A percentile compares a stretch with the other conserved stretches of the same genome.
These are phyloP conservation scores for Cygnus buccinator DNA, from an alignment of 2,113 vertebrate species.

Conservation along the genomic window DNA sequence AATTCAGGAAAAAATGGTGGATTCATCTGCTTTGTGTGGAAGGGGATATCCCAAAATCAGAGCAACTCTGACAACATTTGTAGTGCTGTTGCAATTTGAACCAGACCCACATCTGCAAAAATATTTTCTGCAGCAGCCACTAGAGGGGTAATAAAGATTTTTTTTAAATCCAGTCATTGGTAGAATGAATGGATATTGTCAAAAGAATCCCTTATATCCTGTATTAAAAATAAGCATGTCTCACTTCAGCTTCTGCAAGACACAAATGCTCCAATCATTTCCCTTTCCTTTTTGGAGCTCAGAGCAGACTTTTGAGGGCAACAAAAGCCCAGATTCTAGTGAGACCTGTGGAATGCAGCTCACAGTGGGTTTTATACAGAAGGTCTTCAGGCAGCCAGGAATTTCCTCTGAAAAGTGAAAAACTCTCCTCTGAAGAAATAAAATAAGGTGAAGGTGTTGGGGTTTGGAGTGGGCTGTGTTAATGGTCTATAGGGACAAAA, in stretches of 20 bases:
- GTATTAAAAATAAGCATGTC: conserved; percentile 50
- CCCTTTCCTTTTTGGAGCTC: conserved; percentile 34
- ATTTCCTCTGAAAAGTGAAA: conserved; percentile 50
- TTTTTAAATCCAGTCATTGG: conserved; percentile 4
- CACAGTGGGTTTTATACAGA: background rate
- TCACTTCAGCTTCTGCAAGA: conserved; percentile 39
- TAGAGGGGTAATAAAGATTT: conserved; percentile 41
- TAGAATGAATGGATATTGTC: conserved; percentile 48
- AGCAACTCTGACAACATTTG: background rate
- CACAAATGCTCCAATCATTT: conserved; percentile 19
- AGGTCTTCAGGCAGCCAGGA: conserved; percentile 34
- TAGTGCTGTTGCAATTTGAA: conserved; percentile 15
- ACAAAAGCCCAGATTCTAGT: conserved; percentile 32
- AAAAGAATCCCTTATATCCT: conserved; percentile 52
- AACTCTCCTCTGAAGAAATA: conserved; percentile 26
- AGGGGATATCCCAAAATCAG: background rate
- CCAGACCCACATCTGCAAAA: conserved; percentile 50
- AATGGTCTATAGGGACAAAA: conserved; percentile 2
- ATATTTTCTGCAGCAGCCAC: conserved; percentile 33
- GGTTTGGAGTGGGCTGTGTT: background rate
- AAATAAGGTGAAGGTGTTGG: conserved; percentile 24
- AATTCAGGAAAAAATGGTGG: background rate
- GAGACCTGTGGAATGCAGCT: conserved; percentile 51
- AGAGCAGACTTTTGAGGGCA: conserved; percentile 8
- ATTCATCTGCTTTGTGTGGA: background rate